Conservation (phyloP, 1,140 invertebrate genomes). For the Rhopalosiphum padi region DNA sequence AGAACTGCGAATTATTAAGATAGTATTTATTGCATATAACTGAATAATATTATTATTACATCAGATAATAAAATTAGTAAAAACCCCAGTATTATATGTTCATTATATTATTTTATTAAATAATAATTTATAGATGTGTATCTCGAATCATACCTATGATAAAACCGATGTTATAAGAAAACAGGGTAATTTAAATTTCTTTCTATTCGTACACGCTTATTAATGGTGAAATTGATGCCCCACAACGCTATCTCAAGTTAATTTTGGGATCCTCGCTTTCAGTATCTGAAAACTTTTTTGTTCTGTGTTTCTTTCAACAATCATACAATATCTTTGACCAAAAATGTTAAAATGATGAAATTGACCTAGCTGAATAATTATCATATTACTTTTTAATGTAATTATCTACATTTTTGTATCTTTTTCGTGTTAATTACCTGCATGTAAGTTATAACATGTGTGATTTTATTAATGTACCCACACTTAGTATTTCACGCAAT, state of each 20-base stretch:
- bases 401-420: neutral
- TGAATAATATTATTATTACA: neutral
- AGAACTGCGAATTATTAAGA: constrained; percentile 5
- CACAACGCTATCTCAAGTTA: neutral
- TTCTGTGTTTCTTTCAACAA: neutral
- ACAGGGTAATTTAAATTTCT: neutral
- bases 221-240: neutral
- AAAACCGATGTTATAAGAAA: neutral
- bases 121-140: neutral
- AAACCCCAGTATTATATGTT: neutral
- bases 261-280: neutral
- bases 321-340: no score
- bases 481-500: neutral
- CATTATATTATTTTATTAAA: neutral
- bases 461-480: neutral
- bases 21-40: neutral
- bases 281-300: neutral
- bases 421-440: no score
- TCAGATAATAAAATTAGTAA: neutral
- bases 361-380: neutral
- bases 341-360: neutral
- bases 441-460: neutral
- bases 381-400: neutral
- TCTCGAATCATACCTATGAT: neutral
- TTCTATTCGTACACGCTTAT: neutral